These are phyloP conservation scores for Bombus soroeensis DNA, from an alignment of 1,140 invertebrate genomes.

Conservation along the genomic window DNA sequence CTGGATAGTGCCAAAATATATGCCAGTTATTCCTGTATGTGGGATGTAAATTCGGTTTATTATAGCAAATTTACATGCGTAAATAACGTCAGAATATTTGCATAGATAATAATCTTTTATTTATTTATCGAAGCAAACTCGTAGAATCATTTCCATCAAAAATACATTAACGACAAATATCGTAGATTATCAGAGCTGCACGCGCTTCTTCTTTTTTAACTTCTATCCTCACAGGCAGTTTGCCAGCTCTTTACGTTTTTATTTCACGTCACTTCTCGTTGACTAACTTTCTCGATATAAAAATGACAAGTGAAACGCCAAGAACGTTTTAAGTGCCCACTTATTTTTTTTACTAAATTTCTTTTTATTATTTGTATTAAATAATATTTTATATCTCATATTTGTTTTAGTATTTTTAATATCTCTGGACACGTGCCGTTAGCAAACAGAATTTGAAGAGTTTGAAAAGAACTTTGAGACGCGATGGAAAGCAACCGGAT, in stretches of 20 bases:
- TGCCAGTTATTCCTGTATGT: too few species aligned
- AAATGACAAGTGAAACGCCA: neutral
- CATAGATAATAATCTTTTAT: neutral
- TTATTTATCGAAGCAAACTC: neutral
- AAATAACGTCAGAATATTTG: neutral
- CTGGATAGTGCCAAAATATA: too few species aligned
- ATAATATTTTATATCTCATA: neutral
- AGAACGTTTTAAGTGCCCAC: neutral
- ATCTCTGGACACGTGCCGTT: too few species aligned
- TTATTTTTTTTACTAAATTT: too few species aligned
- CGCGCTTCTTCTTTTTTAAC: neutral
- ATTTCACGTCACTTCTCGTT: neutral
- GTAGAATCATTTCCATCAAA: neutral
- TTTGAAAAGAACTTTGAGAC: too few species aligned
- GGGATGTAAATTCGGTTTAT: too few species aligned
- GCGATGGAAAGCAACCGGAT: too few species aligned
- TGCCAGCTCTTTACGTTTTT: too few species aligned
- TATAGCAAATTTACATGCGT: neutral
- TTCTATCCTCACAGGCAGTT: neutral
- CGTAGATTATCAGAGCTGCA: too few species aligned
- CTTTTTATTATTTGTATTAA: too few species aligned
- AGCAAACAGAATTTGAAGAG: too few species aligned
- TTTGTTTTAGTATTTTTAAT: neutral
- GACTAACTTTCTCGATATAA: neutral
- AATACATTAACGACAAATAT: neutral